A percentile compares a stretch with the other conserved stretches of the same genome.
Conservation (phyloP, 2,797 vertebrate genomes). For the Pterois miles region DNA sequence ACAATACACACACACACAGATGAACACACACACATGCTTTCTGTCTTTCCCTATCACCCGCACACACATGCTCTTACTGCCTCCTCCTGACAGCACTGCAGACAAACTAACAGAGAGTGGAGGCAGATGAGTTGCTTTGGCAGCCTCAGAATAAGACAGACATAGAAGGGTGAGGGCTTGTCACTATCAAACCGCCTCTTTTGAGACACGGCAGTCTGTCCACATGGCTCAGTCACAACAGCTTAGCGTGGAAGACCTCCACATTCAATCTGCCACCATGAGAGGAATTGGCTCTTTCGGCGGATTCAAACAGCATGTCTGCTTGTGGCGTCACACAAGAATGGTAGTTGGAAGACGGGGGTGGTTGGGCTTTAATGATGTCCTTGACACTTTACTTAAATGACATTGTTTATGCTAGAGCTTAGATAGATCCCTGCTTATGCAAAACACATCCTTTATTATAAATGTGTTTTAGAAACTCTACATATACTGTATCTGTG, state of each 20-base stretch:
- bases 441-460: slow-evolving; percentile 16
- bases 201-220: slow-evolving; percentile 73
- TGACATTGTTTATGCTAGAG: slow-evolving; percentile 19
- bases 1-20: slow-evolving; percentile 42
- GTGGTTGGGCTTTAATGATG: slow-evolving; percentile 40
- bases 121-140: slow-evolving; percentile 76
- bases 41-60: slow-evolving; percentile 12
- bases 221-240: slow-evolving; percentile 69
- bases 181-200: slow-evolving; percentile 71
- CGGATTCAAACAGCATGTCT: slow-evolving; percentile 38
- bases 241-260: slow-evolving; percentile 48
- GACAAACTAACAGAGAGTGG: slow-evolving; percentile 71
- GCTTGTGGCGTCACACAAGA: slow-evolving; percentile 16
- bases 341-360: slow-evolving; percentile 12
- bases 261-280: slow-evolving; percentile 51
- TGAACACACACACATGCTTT: slow-evolving; percentile 21
- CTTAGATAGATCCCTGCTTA: slow-evolving; percentile 17
- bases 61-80: slow-evolving; percentile 38
- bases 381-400: slow-evolving; percentile 48
- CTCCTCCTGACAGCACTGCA: slow-evolving; percentile 69
- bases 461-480: not conserved
- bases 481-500: not conserved
- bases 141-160: slow-evolving; percentile 68
- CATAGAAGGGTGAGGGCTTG: slow-evolving; percentile 67
- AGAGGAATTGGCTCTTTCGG: slow-evolving; percentile 52